phyloP scores from a whole-genome alignment of 2,888 invertebrate genomes.

The Teinopalpus imperialis region DNA sequence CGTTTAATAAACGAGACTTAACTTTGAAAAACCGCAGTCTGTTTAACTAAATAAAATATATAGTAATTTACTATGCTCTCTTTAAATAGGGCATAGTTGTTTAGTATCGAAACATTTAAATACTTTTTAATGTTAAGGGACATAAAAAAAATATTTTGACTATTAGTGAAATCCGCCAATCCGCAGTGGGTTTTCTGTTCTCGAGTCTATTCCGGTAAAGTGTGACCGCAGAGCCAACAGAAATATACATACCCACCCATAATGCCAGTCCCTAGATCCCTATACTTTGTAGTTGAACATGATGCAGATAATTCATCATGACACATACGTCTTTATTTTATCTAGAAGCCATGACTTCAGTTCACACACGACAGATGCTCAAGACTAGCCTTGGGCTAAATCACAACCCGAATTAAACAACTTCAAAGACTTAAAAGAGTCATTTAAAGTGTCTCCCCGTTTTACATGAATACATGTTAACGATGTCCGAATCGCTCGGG shows the following conservation, averaged over 20 bases:
- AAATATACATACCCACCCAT: too few species aligned
- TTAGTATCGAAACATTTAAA: too few species aligned
- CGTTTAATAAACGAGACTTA: slow-evolving; percentile 18
- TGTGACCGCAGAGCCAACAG: too few species aligned
- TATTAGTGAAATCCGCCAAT: neutral
- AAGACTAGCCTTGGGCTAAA: slow-evolving; percentile 15
- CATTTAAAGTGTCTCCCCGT: slow-evolving; percentile 39
- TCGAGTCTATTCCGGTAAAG: too few species aligned
- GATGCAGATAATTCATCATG: too few species aligned
- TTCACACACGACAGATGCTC: slow-evolving; percentile 13
- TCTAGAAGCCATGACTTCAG: neutral
- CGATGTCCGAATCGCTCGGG: slow-evolving; percentile 62
- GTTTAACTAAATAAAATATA: slow-evolving; percentile 10
- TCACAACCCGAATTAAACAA: slow-evolving; percentile 23
- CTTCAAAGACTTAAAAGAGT: slow-evolving; percentile 28
- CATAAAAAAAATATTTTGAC: too few species aligned
- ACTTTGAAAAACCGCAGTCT: slow-evolving; percentile 18
- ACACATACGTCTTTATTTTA: too few species aligned
- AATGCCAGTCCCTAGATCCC: too few species aligned
- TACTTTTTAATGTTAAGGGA: too few species aligned
- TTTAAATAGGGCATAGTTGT: too few species aligned
- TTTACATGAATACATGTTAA: slow-evolving; percentile 66
- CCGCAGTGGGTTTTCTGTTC: neutral
- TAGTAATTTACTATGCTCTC: too few species aligned
- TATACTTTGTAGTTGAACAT: too few species aligned